Conservation (phyloP, 53 echinoderm and acorn worm genomes). For the Echinarachnius parma region DNA sequence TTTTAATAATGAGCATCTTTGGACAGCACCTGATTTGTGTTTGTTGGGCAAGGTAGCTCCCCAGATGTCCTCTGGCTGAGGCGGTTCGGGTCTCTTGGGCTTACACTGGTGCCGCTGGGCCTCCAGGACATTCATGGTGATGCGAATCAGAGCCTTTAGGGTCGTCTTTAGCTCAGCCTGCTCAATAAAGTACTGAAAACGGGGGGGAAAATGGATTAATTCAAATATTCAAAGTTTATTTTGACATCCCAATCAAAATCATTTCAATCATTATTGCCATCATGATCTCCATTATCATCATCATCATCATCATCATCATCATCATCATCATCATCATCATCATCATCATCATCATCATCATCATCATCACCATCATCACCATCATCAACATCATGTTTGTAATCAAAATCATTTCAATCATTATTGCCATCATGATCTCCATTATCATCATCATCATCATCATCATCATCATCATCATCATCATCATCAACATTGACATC, state of each 20-base stretch:
- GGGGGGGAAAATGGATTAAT: too few relatives aligned
- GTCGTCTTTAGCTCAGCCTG: slow-evolving; percentile 70
- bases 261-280: neutral
- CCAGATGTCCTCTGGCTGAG: slow-evolving; percentile 91
- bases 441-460: neutral
- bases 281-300: slow-evolving; percentile 1
- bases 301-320: slow-evolving; percentile 23
- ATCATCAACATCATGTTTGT: slow-evolving; percentile 9
- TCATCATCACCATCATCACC: slow-evolving; percentile 10
- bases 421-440: neutral
- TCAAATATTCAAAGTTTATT: too few relatives aligned
- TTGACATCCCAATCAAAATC: neutral
- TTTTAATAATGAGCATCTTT: neutral
- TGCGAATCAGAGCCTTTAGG: slow-evolving; percentile 65
- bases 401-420: neutral
- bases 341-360: slow-evolving; percentile 11
- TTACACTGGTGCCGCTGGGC: slow-evolving; percentile 88
- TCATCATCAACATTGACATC: neutral
- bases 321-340: slow-evolving; percentile 16
- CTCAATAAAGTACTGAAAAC: slow-evolving; percentile 86
- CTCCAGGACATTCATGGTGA: slow-evolving; percentile 85
- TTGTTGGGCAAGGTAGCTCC: slow-evolving; percentile 60
- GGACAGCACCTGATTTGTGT: slow-evolving; percentile 15
- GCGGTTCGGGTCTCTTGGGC: slow-evolving; percentile 92
- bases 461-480: slow-evolving; percentile 12